Evolutionary conservation across 2,797 vertebrate genomes (phyloP).

Genomic region (Pipistrellus pipistrellus): DNA sequence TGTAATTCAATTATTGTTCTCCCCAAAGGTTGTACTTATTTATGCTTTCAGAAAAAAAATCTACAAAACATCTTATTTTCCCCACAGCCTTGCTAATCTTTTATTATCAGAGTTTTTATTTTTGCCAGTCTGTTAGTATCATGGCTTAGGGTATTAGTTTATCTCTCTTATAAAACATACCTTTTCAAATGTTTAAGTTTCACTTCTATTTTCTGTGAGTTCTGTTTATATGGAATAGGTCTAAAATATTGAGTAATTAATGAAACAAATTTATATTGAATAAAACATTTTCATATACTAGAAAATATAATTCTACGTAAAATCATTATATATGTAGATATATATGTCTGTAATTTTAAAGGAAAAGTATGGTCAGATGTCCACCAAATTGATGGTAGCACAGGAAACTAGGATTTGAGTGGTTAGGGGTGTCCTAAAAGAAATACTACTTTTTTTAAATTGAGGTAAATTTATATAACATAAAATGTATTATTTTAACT

Average conservation of each 20-base stretch:
- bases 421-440: neutral
- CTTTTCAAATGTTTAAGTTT: neutral
- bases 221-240: neutral
- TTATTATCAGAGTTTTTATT: neutral
- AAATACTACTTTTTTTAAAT: neutral
- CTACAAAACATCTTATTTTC: neutral
- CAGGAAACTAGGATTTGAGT: neutral
- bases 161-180: neutral
- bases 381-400: neutral
- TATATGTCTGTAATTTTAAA: neutral
- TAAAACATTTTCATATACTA: neutral
- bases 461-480: neutral
- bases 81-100: neutral
- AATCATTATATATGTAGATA: neutral
- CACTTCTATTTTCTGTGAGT: neutral
- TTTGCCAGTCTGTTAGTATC: neutral
- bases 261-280: neutral
- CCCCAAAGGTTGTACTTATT: neutral
- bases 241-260: neutral
- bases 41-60: neutral
- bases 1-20: conserved; percentile 23
- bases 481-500: conserved; percentile 21
- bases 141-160: neutral
- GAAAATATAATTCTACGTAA: neutral
- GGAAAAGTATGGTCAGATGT: neutral